Evolutionary conservation across 2,113 vertebrate species (phyloP), one percentile per base, ranked within the genome.

Genomic region (Sigmodon hispidus): DNA sequence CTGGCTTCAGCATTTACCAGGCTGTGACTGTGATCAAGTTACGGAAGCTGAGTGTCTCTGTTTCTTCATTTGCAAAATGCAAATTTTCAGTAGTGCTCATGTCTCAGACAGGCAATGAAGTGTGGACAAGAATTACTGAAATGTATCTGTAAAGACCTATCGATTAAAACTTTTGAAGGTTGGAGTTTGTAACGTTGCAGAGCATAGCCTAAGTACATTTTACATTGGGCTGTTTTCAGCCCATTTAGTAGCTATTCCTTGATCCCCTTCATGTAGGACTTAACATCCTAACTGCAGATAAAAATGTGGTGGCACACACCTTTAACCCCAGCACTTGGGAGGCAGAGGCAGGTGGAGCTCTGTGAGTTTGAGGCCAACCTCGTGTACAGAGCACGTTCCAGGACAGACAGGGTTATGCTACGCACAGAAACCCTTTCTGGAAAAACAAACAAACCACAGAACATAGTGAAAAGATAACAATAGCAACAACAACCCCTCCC

Each of bases 41-140:
- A 7, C 43, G 5, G 5, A 34, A 69, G 34, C 22, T 22, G 8
- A 8, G 43, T 88, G n/a, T 72, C 72, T 93, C 52, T 11, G 50
- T 91, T 70, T 95, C 73, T 26, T 70, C 90, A n/a, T 63, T 52
- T 87, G 52, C 70, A 84, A 75, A 91, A 83, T 43, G n/a, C 34
- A 57, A 61, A 24, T 40, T 52, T 45, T 76, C 67, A 73, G 55
- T 15, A 48, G 75, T 1, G 24, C 34, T 50, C n/a, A 57, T 50
- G n/a, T 81, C 0, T 0, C 5, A 29, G 52, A 48, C 55, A 22
- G 59, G 40, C 72, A 61, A 40, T 36, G 36, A n/a, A 36, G 21
- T 36, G 11, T 17, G 29, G 15, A 31, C 17, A 59, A 55, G 72
- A 75, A 75, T 75, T 75, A 21, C 72, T 45, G 40, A 75, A 45